phyloP scores from a whole-genome alignment of 2,113 vertebrate genomes.

The Heterochromis multidens region DNA sequence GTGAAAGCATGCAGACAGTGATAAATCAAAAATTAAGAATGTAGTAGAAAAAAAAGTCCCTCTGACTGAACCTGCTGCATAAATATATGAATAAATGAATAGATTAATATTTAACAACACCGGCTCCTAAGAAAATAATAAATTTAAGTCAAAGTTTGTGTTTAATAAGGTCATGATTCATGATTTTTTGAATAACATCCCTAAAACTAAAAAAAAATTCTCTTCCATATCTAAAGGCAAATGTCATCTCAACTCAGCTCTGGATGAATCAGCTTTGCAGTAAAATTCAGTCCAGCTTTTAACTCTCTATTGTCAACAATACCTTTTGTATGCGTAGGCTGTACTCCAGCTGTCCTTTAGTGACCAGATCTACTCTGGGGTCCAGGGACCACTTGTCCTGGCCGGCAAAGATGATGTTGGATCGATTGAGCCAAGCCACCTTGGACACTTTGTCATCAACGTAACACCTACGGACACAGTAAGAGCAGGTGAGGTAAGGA shows the following conservation, averaged over 20 bases:
- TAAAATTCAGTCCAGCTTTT: not conserved
- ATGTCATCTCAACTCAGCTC: not conserved
- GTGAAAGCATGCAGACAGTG: not conserved
- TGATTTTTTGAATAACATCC: not conserved
- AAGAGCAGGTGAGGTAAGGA: not conserved
- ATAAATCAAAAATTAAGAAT: not conserved
- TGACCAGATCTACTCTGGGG: constrained; percentile 94
- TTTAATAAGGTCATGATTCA: not conserved
- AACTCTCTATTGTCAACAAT: not conserved
- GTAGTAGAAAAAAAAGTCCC: not conserved
- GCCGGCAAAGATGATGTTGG: constrained; percentile 97
- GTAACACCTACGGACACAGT: constrained; percentile 83
- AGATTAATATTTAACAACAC: not conserved
- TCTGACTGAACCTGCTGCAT: not conserved
- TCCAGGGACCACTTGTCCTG: constrained; percentile 99
- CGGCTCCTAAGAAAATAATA: not conserved
- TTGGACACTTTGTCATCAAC: constrained; percentile 98
- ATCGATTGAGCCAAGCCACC: constrained; percentile 99
- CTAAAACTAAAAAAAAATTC: not conserved
- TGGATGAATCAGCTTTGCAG: not conserved
- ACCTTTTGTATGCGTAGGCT: constrained; percentile 96
- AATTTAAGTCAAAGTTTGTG: not conserved
- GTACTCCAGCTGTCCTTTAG: constrained; percentile 94
- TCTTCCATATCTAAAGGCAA: not conserved
- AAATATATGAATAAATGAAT: constrained; percentile 5